A percentile compares a stretch with the other conserved stretches of the same genome.
Evolutionary conservation across 30 jellyfish, hydroid and myxozoan genomes (phyloP).

Genomic region (Mastigias papua): DNA sequence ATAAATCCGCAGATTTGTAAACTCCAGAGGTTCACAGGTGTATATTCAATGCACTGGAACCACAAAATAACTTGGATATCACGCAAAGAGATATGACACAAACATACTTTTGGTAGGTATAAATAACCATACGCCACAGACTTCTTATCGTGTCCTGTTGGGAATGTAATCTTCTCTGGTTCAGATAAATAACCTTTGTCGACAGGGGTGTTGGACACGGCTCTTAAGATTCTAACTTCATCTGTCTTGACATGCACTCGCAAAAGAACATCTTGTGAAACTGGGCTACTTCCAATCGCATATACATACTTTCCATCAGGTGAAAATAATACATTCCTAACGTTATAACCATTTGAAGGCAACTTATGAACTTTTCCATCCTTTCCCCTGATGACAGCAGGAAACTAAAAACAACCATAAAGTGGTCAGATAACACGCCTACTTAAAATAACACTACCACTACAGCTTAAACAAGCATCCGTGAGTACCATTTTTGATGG

Average conservation of each 20-base stretch:
- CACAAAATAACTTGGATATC: no score
- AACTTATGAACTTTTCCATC: constrained; percentile 60
- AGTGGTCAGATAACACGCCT: no score
- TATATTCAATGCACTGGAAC: no score
- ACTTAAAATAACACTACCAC: no score
- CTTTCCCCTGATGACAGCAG: constrained; percentile 32
- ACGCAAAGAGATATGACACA: no score
- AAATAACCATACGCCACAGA: constrained; percentile 71
- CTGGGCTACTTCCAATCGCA: constrained; percentile 66
- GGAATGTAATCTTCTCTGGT: constrained; percentile 69
- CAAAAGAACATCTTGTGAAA: constrained; percentile 61
- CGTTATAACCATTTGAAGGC: constrained; percentile 39
- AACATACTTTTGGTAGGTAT: constrained; percentile 81
- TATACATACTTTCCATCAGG: constrained; percentile 68
- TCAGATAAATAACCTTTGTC: constrained; percentile 73
- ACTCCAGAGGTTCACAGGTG: no score
- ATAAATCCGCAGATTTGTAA: no score
- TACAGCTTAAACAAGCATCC: no score
- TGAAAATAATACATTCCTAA: constrained; percentile 40
- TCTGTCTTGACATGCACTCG: constrained; percentile 53
- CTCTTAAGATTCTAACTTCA: constrained; percentile 33
- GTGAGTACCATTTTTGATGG: no score
- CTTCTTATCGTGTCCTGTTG: constrained; percentile 67
- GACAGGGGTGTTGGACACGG: constrained; percentile 42
- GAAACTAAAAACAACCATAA: constrained; percentile 14